Percentiles rank a stretch among this genome's conserved stretches.
phyloP scores from a whole-genome alignment of 2,888 invertebrate species.

The Apodemia mormo region DNA sequence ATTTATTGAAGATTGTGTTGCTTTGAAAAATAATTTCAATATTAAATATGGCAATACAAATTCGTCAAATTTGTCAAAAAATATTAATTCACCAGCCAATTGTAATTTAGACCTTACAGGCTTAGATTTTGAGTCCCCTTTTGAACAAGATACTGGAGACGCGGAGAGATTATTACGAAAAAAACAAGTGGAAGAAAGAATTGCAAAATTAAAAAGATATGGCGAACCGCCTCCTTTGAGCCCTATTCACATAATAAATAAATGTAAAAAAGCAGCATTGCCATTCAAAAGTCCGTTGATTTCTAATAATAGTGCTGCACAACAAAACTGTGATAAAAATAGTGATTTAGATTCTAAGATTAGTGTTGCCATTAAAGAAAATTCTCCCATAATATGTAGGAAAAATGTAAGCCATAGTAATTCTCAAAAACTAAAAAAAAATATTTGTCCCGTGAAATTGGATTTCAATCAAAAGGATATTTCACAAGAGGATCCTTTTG shows the following conservation, averaged over 20 bases:
- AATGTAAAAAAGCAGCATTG: constrained; percentile 55
- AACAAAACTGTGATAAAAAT: not conserved
- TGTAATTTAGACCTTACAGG: constrained; percentile 62
- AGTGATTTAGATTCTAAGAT: constrained; percentile 18
- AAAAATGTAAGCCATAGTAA: not conserved
- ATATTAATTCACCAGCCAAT: constrained; percentile 58
- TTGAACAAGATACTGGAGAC: constrained; percentile 54
- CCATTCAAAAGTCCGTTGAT: constrained; percentile 66
- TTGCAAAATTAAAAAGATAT: constrained; percentile 76
- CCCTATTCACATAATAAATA: constrained; percentile 67
- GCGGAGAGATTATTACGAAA: constrained; percentile 47
- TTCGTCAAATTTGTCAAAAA: constrained; percentile 54
- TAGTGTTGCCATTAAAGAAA: constrained; percentile 45
- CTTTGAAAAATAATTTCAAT: constrained; percentile 54
- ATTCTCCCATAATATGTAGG: constrained; percentile 20
- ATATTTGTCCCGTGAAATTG: constrained; percentile 56
- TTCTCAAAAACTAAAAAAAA: constrained; percentile 49
- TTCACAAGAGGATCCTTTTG: constrained; percentile 55
- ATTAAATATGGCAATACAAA: constrained; percentile 47
- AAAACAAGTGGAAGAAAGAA: constrained; percentile 59
- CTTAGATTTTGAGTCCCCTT: constrained; percentile 72
- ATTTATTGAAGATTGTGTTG: constrained; percentile 58
- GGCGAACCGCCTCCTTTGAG: constrained; percentile 80
- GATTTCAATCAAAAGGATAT: constrained; percentile 50
- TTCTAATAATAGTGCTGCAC: constrained; percentile 35